Percentiles rank a stretch among this genome's conserved stretches.
phyloP scores from a whole-genome alignment of 1,140 invertebrate species.

The Amphibalanus amphitrite region DNA sequence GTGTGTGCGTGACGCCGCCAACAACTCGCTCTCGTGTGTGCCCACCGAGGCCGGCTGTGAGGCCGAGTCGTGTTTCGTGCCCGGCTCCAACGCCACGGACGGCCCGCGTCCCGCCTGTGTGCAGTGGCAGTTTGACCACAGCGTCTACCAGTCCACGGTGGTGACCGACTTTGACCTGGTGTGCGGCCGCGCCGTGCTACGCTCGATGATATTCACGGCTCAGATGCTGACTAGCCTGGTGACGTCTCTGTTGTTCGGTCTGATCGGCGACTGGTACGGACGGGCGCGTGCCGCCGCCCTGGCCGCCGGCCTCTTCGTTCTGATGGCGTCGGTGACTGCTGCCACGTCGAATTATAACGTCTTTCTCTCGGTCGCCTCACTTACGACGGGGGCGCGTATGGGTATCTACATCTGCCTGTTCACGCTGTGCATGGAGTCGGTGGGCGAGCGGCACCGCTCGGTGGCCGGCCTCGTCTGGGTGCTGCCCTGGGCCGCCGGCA shows the following conservation, averaged over 20 bases:
- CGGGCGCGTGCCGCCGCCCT: slow-evolving; percentile 11
- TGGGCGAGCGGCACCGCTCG: neutral
- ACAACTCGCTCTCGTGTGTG: neutral
- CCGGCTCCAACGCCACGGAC: neutral
- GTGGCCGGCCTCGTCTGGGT: slow-evolving; percentile 5
- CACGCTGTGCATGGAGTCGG: slow-evolving; percentile 1
- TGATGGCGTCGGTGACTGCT: neutral
- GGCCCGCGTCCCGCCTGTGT: slow-evolving; percentile 1
- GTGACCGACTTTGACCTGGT: slow-evolving; percentile 15
- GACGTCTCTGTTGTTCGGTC: slow-evolving; percentile 14
- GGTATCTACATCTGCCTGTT: neutral
- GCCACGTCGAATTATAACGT: too few species aligned
- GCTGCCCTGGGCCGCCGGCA: slow-evolving; percentile 9
- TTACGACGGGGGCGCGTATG: neutral
- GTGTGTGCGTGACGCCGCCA: neutral
- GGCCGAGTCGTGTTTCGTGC: neutral
- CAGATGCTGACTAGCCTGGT: slow-evolving; percentile 16
- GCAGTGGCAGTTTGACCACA: slow-evolving; percentile 16
- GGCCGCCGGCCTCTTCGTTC: neutral
- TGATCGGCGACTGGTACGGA: slow-evolving; percentile 16
- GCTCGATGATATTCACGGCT: neutral
- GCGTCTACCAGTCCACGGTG: slow-evolving; percentile 18
- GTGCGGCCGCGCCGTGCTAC: neutral
- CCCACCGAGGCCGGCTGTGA: neutral
- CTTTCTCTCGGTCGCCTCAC: too few species aligned